These are phyloP conservation scores for Drosophila sp. DNA, from an alignment of 1,140 invertebrate genomes.

Conservation along the genomic window DNA sequence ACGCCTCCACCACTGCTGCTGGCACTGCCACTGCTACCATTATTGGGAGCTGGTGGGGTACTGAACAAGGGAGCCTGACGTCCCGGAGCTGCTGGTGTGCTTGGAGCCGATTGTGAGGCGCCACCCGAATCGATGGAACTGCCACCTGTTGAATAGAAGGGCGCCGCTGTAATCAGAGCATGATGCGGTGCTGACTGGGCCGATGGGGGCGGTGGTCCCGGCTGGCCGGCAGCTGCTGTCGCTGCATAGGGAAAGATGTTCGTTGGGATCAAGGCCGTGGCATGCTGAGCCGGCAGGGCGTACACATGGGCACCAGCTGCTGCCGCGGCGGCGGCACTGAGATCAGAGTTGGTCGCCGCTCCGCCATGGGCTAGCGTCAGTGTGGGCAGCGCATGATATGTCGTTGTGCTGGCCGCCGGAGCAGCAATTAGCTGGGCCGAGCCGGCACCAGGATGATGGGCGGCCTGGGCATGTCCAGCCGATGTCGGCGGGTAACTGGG, in stretches of 20 bases:
- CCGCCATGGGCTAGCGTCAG: slow-evolving; percentile 74
- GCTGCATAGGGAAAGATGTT: slow-evolving; percentile 79
- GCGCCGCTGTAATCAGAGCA: slow-evolving; percentile 69
- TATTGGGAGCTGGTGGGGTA: slow-evolving; percentile 71
- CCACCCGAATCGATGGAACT: slow-evolving; percentile 38
- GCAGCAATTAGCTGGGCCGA: slow-evolving; percentile 56
- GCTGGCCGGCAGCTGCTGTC: slow-evolving; percentile 45
- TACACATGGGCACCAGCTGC: slow-evolving; percentile 67
- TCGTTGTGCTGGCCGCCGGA: slow-evolving; percentile 59
- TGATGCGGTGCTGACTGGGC: slow-evolving; percentile 58
- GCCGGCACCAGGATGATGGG: slow-evolving; percentile 61
- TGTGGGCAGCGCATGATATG: slow-evolving; percentile 82
- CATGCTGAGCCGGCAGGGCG: slow-evolving; percentile 76
- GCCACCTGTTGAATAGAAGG: slow-evolving; percentile 63
- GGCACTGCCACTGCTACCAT: slow-evolving; percentile 27
- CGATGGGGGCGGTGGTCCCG: slow-evolving; percentile 41
- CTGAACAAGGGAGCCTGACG: slow-evolving; percentile 78
- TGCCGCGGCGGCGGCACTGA: slow-evolving; percentile 62
- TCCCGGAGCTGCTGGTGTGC: slow-evolving; percentile 67
- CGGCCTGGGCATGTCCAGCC: slow-evolving; percentile 34
- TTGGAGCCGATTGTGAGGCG: slow-evolving; percentile 76
- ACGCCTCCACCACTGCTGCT: slow-evolving; percentile 20
- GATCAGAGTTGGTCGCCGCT: slow-evolving; percentile 62
- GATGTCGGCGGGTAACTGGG: slow-evolving; percentile 57
- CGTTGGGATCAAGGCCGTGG: slow-evolving; percentile 75